phyloP scores from a whole-genome alignment of 2,888 invertebrate genomes.

The Campoletis raptor region DNA sequence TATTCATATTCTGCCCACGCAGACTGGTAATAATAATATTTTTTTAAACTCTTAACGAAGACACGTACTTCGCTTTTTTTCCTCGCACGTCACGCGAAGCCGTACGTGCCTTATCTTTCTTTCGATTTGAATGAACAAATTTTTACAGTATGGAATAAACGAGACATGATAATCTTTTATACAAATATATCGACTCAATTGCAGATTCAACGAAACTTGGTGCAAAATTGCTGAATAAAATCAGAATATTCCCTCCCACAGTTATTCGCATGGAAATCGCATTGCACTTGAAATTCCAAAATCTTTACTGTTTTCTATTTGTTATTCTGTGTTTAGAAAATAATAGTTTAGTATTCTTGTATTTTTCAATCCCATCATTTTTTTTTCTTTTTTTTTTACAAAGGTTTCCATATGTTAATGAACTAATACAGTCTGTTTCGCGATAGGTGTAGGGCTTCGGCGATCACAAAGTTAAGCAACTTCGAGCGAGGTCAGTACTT shows the following conservation, averaged over 20 bases:
- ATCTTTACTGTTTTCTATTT: not conserved
- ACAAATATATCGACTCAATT: not conserved
- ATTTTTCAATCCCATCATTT: not conserved
- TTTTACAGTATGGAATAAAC: not conserved
- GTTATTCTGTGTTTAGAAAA: not conserved
- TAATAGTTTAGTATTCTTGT: not conserved
- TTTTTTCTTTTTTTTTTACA: too few species aligned
- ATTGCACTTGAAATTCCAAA: not conserved
- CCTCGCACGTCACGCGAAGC: not conserved
- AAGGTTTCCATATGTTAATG: too few species aligned
- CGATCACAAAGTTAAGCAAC: too few species aligned
- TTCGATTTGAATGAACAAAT: slow-evolving; percentile 7
- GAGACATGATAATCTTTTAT: slow-evolving; percentile 14
- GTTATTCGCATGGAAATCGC: too few species aligned
- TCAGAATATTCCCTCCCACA: not conserved
- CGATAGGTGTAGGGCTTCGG: too few species aligned
- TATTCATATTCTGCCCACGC: not conserved
- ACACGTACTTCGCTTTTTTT: slow-evolving; percentile 14
- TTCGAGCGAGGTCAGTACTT: too few species aligned
- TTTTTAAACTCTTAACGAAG: slow-evolving; percentile 7
- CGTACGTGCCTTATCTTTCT: slow-evolving; percentile 20
- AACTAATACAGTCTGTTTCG: too few species aligned
- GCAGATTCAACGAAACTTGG: not conserved
- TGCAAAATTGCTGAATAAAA: slow-evolving; percentile 4
- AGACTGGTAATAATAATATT: not conserved